Evolutionary conservation across 2,113 vertebrate genomes (phyloP).

Genomic region (Corythaeola cristata): DNA sequence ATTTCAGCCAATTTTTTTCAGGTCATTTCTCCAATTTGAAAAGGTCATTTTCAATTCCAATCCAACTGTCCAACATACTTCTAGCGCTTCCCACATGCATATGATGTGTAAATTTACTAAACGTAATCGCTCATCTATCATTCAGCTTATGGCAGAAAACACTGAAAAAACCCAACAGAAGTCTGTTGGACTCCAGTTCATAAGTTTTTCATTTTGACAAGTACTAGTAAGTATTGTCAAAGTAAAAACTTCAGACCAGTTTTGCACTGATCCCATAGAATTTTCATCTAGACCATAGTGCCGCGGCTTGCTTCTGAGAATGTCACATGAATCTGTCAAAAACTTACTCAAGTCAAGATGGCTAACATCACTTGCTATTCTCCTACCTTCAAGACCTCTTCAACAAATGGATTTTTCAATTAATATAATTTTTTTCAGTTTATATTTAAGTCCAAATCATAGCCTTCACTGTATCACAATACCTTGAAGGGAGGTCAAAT

Average conservation of each 20-base stretch:
- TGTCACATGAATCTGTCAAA: neutral
- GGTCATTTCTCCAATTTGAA: neutral
- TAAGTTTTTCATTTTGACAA: neutral
- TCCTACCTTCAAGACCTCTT: neutral
- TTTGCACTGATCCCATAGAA: neutral
- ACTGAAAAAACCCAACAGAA: accelerated
- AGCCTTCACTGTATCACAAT: neutral
- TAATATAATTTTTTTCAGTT: neutral
- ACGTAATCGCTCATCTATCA: accelerated
- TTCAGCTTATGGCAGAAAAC: neutral
- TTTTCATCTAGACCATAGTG: neutral
- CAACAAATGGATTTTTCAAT: neutral
- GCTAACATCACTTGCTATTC: neutral
- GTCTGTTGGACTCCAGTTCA: neutral
- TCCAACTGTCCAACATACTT: neutral
- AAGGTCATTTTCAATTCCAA: neutral
- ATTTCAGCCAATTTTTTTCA: neutral
- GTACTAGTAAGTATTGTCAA: neutral
- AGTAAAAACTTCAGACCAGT: neutral
- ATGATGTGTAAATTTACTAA: neutral
- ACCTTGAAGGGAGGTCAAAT: neutral
- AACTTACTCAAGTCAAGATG: neutral
- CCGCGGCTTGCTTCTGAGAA: neutral
- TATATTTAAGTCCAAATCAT: neutral
- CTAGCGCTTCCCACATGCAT: neutral